Evolutionary conservation across 2,113 vertebrate species (phyloP), one percentile per base, ranked within the genome.

Genomic region (Acrocephalus arundinaceus): DNA sequence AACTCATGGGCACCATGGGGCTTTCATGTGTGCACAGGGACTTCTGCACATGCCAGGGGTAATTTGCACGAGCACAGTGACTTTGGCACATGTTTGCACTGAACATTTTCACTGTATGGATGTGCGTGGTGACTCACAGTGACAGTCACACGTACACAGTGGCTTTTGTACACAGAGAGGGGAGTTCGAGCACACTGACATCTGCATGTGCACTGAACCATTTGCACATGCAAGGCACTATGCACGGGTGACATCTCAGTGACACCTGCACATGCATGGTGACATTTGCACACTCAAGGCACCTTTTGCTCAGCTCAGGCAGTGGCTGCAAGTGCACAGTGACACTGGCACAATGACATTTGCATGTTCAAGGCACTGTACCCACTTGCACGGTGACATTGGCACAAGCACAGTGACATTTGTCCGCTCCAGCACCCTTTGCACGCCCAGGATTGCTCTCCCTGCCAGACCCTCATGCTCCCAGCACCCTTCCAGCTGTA

Each of bases 331-430:
- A 7, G 8, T 6, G 31, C 49, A 16, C 27, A 5, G 55, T 4
- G 63, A 13, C 48, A 5, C 7, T 12, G 46, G 39, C 51, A 37
- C 81, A 3, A 67, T 8, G 67, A 43, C 51, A 15, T 8, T 5
- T 27, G 33, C 30, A 3, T 2, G 8, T 14, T 13, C 72, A 7
- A 30, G 31, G 49, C 37, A 16, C 55, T 1, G 15, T 6, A 4
- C 20, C 7, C 24, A 0, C 31, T 5, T 3, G 21, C 49, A 55
- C 3, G 0, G 55, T 5, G 35, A 6, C 75, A 11, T 1, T 10
- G 25, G 16, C 45, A 46, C 28, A 41, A 35, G 9, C 51, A 14
- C 18, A 2, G 72, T 1, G 33, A 16, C 87, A 11, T 49, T 33
- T 20, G 13, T 23, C 13, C 0, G 0, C 48, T 27, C 39, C 37